A percentile compares a stretch with the other conserved stretches of the same genome.
These are phyloP conservation scores for Aurelia aurita DNA, from an alignment of 30 jellyfish, hydroid and myxozoan species.

Conservation along the genomic window DNA sequence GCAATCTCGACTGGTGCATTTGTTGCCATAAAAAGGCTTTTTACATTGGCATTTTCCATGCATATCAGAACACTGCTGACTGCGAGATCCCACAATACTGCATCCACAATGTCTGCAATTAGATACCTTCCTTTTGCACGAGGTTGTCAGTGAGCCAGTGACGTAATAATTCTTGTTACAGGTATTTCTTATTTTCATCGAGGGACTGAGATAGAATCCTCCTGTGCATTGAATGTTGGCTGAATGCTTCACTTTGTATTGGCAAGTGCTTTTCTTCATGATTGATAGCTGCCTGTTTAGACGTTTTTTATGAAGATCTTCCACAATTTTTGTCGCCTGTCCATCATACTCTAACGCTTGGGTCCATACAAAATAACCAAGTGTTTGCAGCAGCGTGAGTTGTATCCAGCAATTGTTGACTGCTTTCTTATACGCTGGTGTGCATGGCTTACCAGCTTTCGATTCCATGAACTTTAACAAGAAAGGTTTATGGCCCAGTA, in stretches of 20 bases:
- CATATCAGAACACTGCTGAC: slow-evolving; percentile 17
- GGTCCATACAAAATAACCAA: too few relatives aligned
- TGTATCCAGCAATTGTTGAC: too few relatives aligned
- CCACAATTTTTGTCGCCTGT: too few relatives aligned
- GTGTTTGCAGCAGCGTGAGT: too few relatives aligned
- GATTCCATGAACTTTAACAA: slow-evolving; percentile 39
- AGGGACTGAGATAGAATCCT: slow-evolving; percentile 27
- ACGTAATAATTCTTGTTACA: slow-evolving; percentile 25
- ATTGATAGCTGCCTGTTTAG: too few relatives aligned
- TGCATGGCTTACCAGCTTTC: neutral
- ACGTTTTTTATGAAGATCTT: too few relatives aligned
- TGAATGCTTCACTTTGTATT: neutral
- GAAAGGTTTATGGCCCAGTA: slow-evolving; percentile 33
- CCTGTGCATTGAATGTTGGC: slow-evolving; percentile 16
- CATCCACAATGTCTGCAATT: slow-evolving; percentile 26
- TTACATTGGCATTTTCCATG: slow-evolving; percentile 49
- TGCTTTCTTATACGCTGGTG: too few relatives aligned
- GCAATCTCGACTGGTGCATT: slow-evolving; percentile 34
- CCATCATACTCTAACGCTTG: too few relatives aligned
- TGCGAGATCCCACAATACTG: neutral
- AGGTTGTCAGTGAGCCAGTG: slow-evolving; percentile 8
- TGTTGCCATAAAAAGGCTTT: slow-evolving; percentile 4
- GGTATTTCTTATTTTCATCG: slow-evolving; percentile 30
- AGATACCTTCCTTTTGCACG: slow-evolving; percentile 40
- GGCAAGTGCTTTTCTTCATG: neutral